Base-by-base conservation (phyloP, 2,113 vertebrate genomes). In the Grantiella picta region DNA sequence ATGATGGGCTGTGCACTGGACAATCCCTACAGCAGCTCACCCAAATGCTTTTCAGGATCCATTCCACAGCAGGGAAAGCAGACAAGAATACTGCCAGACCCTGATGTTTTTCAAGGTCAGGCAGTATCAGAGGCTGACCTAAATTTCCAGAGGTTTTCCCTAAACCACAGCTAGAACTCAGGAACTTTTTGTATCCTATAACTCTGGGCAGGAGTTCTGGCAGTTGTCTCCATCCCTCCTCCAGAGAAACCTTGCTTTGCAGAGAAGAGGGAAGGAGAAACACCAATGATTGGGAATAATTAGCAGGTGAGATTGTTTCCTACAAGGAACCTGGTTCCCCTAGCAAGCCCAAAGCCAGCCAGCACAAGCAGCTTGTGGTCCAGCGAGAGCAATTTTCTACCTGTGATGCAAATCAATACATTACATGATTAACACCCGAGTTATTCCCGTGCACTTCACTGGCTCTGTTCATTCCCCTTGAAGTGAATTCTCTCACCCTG, bases 401-500 rank as follows among this genome's bases (percentile, higher is more conserved):
- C 78, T 85, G 63, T 36, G 47, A 66, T 60, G 52, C 35, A 77
- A 68, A 93, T 68, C 31, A 54, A 36, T 35, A 22, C 33, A 33
- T 73, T 56, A 23, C 5, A n/a, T 52, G 65, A 72, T 45, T 40
- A 90, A 56, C 25, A 45, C 24, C 12, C 53, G 35, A 59, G 33
- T 73, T 92, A 44, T 64, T 73, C 44, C 52, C 5, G 2, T 36
- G 42, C 33, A 5, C 91, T 90, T 68, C 20, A 6, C 40, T 76
- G 33, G 22, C 12, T 91, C 79, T 93, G 20, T 88, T 90, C 49
- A 52, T 1, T 68, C 72, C 27, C 20, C 82, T 71, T 53, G 64
- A 78, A 75, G 76, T 52, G 60, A 90, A 89, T 92, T 69, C 91
- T 84, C 86, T 64, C 92, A 89, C 54, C 52, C 79, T 49, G 44